A percentile compares a stretch with the other conserved stretches of the same genome.
phyloP scores from a whole-genome alignment of 2,888 invertebrate species.

The Spilarctia lutea region DNA sequence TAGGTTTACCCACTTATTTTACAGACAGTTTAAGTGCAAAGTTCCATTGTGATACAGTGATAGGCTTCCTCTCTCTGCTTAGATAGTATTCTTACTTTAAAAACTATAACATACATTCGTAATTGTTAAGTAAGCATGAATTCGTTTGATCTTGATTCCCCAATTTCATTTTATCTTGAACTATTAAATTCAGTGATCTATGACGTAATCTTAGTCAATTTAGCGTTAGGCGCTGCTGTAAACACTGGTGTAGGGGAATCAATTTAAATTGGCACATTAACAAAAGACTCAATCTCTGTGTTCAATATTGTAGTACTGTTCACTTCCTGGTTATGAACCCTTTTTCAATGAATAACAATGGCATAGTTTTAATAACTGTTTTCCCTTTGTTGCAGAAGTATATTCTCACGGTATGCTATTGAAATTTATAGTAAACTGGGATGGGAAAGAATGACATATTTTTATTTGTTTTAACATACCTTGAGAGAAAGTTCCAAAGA shows the following conservation, averaged over 20 bases:
- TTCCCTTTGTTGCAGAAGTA: not conserved
- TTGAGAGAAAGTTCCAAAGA: not conserved
- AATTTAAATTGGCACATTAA: slow-evolving; percentile 5
- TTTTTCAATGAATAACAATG: slow-evolving; percentile 3
- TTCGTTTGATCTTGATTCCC: not conserved
- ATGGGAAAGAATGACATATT: not conserved
- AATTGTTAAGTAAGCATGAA: not conserved
- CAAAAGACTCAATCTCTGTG: slow-evolving; percentile 8
- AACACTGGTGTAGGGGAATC: not conserved
- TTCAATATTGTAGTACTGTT: slow-evolving; percentile 1
- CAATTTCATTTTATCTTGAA: not conserved
- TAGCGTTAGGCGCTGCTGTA: not conserved
- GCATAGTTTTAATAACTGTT: slow-evolving; percentile 4
- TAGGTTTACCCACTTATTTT: not conserved
- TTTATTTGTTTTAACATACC: not conserved
- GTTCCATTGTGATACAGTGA: not conserved
- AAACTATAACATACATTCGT: not conserved
- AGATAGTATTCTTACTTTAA: not conserved
- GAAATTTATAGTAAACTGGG: not conserved
- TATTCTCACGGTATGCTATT: not conserved
- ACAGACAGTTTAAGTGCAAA: not conserved
- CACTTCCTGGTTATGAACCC: slow-evolving; percentile 9
- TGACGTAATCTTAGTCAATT: not conserved
- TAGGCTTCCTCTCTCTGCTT: not conserved
- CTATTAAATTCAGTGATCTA: not conserved